A percentile compares a stretch with the other conserved stretches of the same genome.
Evolutionary conservation across 2,888 invertebrate species (phyloP).

Genomic region (Vanessa cardui): DNA sequence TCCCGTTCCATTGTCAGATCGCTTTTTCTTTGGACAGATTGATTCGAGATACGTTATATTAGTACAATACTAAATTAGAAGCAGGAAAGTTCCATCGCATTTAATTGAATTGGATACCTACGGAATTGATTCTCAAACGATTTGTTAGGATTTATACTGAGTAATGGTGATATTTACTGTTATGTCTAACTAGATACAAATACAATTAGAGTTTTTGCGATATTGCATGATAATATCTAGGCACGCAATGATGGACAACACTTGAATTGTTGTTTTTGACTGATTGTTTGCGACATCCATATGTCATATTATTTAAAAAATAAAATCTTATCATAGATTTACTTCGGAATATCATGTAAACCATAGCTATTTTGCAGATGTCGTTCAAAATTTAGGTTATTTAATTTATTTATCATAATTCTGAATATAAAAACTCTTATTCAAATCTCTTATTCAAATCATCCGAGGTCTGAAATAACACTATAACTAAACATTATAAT

Average conservation of each 20-base stretch:
- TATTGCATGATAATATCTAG: constrained; percentile 1
- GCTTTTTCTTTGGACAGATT: constrained; percentile 71
- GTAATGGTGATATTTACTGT: constrained; percentile 48
- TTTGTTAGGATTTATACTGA: constrained; percentile 68
- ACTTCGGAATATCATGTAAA: background rate
- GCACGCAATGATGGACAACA: constrained; percentile 10
- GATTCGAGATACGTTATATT: constrained; percentile 68
- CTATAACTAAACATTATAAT: background rate
- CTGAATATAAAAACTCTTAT: too few relatives aligned
- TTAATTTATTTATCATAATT: too few relatives aligned
- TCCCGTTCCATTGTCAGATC: constrained; percentile 70
- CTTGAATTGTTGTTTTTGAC: constrained; percentile 1
- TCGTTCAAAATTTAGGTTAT: too few relatives aligned
- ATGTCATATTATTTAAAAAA: background rate
- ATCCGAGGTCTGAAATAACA: too few relatives aligned
- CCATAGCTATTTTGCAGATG: too few relatives aligned
- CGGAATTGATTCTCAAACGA: constrained; percentile 72
- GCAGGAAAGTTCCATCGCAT: constrained; percentile 69
- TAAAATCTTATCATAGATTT: background rate
- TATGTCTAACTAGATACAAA: constrained; percentile 12
- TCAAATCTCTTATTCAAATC: too few relatives aligned
- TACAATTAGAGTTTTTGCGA: constrained; percentile 18
- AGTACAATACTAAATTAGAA: constrained; percentile 71
- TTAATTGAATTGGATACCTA: constrained; percentile 68
- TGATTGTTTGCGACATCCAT: constrained; percentile 14